These are phyloP conservation scores for Odontamblyopus lacepedii DNA, from an alignment of 2,797 vertebrate genomes.

Conservation along the genomic window DNA sequence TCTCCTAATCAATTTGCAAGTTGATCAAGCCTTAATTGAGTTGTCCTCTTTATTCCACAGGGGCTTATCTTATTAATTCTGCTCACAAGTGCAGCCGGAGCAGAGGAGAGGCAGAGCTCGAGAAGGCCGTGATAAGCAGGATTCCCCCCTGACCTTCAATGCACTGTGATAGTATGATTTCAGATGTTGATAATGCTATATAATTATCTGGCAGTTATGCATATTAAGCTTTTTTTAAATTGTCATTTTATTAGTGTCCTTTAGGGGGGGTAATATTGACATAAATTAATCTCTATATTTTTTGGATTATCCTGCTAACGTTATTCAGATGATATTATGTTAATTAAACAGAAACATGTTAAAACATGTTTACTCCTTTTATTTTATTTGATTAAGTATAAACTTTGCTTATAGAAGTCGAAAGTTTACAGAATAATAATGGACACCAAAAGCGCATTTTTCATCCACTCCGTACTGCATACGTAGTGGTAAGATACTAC, in stretches of 20 bases:
- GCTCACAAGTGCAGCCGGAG: constrained; percentile 40
- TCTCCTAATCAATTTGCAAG: constrained; percentile 66
- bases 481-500: no score
- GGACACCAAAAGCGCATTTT: no score
- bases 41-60: constrained; percentile 63
- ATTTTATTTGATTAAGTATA: no score
- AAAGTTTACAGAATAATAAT: no score
- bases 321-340: no score
- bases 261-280: neutral
- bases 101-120: constrained; percentile 30
- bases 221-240: no score
- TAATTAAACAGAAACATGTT: no score
- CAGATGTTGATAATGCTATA: neutral
- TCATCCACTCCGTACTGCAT: no score
- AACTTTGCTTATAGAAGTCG: no score
- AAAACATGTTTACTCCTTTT: no score
- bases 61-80: constrained; percentile 60
- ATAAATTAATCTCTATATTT: neutral
- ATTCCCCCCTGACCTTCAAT: neutral
- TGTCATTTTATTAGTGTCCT: no score
- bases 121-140: constrained; percentile 26
- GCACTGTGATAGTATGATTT: neutral
- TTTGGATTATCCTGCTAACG: no score
- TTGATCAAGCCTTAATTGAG: constrained; percentile 77
- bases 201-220: neutral